Base-by-base conservation (phyloP, 2,113 vertebrate genomes). In the Ceuthmochares aereus region DNA sequence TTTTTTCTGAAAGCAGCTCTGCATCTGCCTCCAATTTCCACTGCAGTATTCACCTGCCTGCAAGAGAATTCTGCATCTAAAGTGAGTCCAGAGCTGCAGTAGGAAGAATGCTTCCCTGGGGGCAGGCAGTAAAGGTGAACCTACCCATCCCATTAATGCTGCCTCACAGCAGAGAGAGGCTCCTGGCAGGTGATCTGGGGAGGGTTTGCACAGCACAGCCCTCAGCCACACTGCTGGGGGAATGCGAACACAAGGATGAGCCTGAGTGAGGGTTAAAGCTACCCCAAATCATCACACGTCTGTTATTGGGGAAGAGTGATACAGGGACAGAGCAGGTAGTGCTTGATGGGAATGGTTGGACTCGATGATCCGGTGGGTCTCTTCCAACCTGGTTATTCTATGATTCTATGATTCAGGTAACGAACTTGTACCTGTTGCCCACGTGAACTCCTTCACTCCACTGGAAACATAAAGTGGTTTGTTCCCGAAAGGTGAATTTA, bases 1-100 rank as follows among this genome's bases (percentile, higher is more conserved):
- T 87, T 93, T 92, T 95, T 75, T 95, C 94, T 95, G 95, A 97
- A 97, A 94, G 96, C 85, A 95, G 74, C 62, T 92, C 90, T 94
- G 58, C 74, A 73, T 96, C 96, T 97, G 87, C 84, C 86, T 97
- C 88, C 87, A 89, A 51, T 97, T 97, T 97, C 91, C 84, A 89
- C 67, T 76, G 80, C 64, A 60, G 47, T 29, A 36, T 52, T 95
- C 84, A 92, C 80, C 72, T 74, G 34, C 64, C 80, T 89, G 40
- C 84, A 89, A 37, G 84, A 81, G 60, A 92, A 25, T 16, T 18
- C 60, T 72, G 60, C 76, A 75, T 67, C 80, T 36, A 59, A 74
- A 86, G 85, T 7, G 47, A 86, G 68, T 51, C 86, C 83, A 77
- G 76, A 81, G 84, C 55, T 80, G 64, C 68, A 77, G 63, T 0